Conservation (phyloP, 2,797 vertebrate species). For the Muscicapa comitata region DNA sequence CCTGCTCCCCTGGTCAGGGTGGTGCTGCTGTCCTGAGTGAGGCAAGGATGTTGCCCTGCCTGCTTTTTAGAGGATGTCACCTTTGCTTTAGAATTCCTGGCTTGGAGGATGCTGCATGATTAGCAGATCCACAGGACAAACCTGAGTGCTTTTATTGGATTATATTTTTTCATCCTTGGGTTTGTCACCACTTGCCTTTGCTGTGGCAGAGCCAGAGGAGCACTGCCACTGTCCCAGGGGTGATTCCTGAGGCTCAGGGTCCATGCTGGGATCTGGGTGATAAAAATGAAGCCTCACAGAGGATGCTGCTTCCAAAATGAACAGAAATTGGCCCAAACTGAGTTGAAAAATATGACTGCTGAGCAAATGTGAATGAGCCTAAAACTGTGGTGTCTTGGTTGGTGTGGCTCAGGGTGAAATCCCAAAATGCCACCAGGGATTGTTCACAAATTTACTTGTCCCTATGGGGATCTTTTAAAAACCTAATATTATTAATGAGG, state of each 20-base stretch:
- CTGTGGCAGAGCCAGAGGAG: not conserved
- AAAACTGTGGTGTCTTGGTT: not conserved
- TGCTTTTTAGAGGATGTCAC: not conserved
- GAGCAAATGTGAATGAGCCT: not conserved
- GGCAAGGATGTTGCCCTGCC: not conserved
- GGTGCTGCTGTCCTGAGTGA: not conserved
- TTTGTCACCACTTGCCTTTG: not conserved
- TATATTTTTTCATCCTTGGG: rapidly evolving
- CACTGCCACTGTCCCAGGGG: not conserved
- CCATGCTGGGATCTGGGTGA: rapidly evolving
- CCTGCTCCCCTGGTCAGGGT: too few relatives aligned
- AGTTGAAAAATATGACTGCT: not conserved
- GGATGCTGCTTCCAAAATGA: not conserved
- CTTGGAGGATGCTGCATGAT: rapidly evolving
- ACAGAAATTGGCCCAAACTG: not conserved
- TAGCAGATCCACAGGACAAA: not conserved
- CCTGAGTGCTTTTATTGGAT: rapidly evolving
- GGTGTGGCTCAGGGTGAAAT: not conserved
- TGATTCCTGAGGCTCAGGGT: not conserved
- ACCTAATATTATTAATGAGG: not conserved
- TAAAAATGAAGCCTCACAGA: not conserved
- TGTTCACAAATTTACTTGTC: not conserved
- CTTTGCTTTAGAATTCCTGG: not conserved
- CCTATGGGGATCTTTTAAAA: not conserved
- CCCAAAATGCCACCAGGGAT: not conserved